A percentile compares a stretch with the other conserved stretches of the same genome.
Evolutionary conservation across 1,140 invertebrate species (phyloP).

Genomic region (Plodia interpunctella): DNA sequence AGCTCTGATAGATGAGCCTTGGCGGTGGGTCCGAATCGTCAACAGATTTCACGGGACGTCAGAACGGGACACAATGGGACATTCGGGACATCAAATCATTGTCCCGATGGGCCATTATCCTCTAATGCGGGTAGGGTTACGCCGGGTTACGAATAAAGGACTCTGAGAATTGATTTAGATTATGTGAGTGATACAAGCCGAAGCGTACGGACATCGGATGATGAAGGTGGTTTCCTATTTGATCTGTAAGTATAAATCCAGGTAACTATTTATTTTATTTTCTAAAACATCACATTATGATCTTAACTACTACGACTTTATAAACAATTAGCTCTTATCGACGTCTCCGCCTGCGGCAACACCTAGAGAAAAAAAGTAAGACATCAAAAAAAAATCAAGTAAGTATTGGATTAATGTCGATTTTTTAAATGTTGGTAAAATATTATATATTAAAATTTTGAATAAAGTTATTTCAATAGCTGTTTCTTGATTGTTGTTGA

Average conservation of each 20-base stretch:
- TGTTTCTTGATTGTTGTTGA: too few species aligned
- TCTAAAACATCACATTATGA: too few species aligned
- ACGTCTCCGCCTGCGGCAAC: too few species aligned
- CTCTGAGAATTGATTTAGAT: slow-evolving; percentile 52
- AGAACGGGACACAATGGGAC: slow-evolving; percentile 19
- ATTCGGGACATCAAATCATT: slow-evolving; percentile 16
- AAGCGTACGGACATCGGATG: slow-evolving; percentile 8
- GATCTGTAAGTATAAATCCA: neutral
- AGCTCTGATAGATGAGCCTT: neutral
- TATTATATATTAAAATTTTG: too few species aligned
- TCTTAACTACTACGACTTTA: too few species aligned
- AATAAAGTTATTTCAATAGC: too few species aligned
- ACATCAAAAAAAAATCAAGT: too few species aligned
- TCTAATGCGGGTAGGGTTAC: slow-evolving; percentile 43
- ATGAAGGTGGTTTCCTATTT: neutral
- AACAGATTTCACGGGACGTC: slow-evolving; percentile 29
- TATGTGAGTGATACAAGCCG: slow-evolving; percentile 30
- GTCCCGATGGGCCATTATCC: slow-evolving; percentile 11
- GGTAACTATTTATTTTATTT: neutral
- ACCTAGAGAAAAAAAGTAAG: too few species aligned
- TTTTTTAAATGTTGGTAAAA: too few species aligned
- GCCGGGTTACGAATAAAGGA: slow-evolving; percentile 43
- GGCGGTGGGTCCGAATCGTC: slow-evolving; percentile 29
- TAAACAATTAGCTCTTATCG: too few species aligned
- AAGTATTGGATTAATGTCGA: too few species aligned